Percentiles rank a stretch among this genome's conserved stretches.
Conservation (phyloP, 2,113 vertebrate species). For the Oryzias woworae region DNA sequence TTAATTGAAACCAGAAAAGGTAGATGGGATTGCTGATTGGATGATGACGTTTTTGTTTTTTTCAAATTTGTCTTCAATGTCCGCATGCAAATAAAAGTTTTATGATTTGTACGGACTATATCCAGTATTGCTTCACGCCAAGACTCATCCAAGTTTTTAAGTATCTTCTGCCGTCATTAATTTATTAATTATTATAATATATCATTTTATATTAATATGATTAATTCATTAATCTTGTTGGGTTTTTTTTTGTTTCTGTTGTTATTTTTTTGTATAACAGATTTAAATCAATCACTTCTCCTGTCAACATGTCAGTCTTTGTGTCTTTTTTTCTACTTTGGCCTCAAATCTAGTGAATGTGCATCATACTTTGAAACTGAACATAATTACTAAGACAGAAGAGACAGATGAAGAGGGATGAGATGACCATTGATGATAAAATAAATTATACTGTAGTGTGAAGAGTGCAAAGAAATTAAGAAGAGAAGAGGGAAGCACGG, state of each 20-base stretch:
- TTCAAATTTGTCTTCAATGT: too few species aligned
- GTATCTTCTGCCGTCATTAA: too few species aligned
- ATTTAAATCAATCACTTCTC: conserved; percentile 9
- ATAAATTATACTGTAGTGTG: conserved; percentile 11
- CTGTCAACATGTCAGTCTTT: neutral
- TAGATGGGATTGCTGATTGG: too few species aligned
- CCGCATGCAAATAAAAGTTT: too few species aligned
- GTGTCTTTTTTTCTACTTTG: conserved; percentile 1
- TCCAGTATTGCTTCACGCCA: too few species aligned
- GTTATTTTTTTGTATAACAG: conserved; percentile 1
- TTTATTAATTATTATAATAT: too few species aligned
- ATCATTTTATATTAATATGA: too few species aligned
- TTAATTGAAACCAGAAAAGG: too few species aligned
- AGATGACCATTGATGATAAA: conserved; percentile 27
- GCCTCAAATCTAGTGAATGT: conserved; percentile 25
- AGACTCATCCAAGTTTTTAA: too few species aligned
- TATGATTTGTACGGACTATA: too few species aligned
- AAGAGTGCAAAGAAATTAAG: conserved; percentile 10
- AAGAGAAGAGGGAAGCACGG: conserved; percentile 1
- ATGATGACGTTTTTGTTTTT: too few species aligned
- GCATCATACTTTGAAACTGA: conserved; percentile 15
- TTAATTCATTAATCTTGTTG: neutral
- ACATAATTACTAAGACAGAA: conserved; percentile 37
- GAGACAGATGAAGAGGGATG: conserved; percentile 22
- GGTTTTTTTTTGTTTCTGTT: neutral